Percentiles rank a stretch among this genome's conserved stretches.
These are phyloP conservation scores for Bimastos eiseni DNA, from an alignment of 2,888 invertebrate species.

Conservation along the genomic window DNA sequence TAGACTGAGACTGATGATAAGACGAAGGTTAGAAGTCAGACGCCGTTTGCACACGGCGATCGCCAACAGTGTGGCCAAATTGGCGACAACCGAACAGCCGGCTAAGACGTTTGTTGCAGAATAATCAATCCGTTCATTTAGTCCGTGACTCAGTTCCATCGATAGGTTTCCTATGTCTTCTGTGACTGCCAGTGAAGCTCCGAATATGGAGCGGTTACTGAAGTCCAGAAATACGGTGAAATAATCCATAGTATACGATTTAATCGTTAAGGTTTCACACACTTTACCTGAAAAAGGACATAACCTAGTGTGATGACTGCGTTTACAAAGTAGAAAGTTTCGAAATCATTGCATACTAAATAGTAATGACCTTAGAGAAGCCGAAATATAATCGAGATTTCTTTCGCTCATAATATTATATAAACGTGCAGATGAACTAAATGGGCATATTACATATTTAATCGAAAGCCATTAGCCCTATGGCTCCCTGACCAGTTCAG, in stretches of 20 bases:
- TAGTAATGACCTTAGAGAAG: neutral
- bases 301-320: neutral
- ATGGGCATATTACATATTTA: too few relatives aligned
- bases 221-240: neutral
- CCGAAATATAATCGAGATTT: neutral
- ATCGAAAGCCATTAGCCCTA: too few relatives aligned
- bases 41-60: slow-evolving; percentile 23
- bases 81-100: slow-evolving; percentile 32
- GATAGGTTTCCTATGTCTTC: neutral
- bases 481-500: too few relatives aligned
- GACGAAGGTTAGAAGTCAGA: slow-evolving; percentile 39
- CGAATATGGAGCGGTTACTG: neutral
- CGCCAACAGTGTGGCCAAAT: slow-evolving; percentile 32
- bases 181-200: neutral
- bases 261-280: neutral
- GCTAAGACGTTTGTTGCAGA: slow-evolving; percentile 14
- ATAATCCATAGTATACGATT: neutral
- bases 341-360: neutral
- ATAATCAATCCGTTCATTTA: neutral
- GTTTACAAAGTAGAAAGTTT: neutral
- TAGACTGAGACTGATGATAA: slow-evolving; percentile 39
- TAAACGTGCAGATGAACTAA: too few relatives aligned
- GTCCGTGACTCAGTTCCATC: neutral
- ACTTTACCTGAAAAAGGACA: neutral
- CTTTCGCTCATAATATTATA: too few relatives aligned